phyloP scores from a whole-genome alignment of 1,140 invertebrate genomes.

The Pseudomyrmex gracilis region DNA sequence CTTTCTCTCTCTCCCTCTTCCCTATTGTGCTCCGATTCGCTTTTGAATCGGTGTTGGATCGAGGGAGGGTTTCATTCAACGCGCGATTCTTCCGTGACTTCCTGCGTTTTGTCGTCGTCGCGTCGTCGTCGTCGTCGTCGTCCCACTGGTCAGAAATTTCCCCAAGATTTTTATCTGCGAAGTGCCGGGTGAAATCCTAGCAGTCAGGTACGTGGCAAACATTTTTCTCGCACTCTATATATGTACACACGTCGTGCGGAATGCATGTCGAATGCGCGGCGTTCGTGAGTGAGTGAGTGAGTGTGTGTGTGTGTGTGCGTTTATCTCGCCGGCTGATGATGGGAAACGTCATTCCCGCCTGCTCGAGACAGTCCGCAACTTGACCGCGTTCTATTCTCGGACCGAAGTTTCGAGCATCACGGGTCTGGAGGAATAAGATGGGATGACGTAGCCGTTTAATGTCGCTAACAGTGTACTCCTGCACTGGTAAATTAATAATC shows the following conservation, averaged over 20 bases:
- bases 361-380: not conserved
- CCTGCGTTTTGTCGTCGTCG: not conserved
- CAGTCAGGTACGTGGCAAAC: conserved; percentile 1
- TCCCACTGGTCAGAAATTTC: not conserved
- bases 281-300: not conserved
- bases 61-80: not conserved
- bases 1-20: not conserved
- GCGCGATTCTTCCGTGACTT: not conserved
- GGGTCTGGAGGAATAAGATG: conserved; percentile 14
- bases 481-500: conserved; percentile 24
- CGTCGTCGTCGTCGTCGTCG: not conserved
- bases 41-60: not conserved
- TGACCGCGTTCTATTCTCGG: not conserved
- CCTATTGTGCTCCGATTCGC: conserved; percentile 18
- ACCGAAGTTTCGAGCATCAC: not conserved
- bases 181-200: not conserved
- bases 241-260: too few relatives aligned
- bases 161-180: not conserved
- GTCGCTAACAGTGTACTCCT: conserved; percentile 2
- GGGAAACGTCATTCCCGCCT: not conserved
- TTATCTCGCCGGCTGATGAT: not conserved
- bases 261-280: not conserved
- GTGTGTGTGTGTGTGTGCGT: not conserved
- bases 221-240: conserved; percentile 10
- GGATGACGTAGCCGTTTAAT: not conserved